Percentiles rank a stretch among this genome's conserved stretches.
Evolutionary conservation across 2,113 vertebrate genomes (phyloP).

Genomic region (Oxyura jamaicensis): DNA sequence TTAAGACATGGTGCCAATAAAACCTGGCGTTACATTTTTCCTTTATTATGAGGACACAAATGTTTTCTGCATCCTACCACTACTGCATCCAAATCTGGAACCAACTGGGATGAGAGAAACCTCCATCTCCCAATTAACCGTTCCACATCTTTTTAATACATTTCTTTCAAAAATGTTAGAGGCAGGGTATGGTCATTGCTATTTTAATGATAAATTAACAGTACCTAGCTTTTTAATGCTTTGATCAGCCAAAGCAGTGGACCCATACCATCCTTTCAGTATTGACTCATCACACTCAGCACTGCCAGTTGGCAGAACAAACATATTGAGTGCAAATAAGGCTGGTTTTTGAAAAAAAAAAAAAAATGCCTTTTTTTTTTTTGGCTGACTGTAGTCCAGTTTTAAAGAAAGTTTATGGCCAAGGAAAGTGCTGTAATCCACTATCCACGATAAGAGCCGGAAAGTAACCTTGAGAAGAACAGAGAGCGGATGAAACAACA

Average conservation of each 20-base stretch:
- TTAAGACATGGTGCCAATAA: not conserved
- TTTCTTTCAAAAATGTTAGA: not conserved
- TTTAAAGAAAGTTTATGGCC: not conserved
- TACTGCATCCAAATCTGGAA: not conserved
- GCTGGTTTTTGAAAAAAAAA: not conserved
- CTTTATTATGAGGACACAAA: not conserved
- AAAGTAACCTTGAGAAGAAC: constrained; percentile 35
- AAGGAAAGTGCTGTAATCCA: not conserved
- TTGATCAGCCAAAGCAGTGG: not conserved
- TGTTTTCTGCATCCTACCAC: not conserved
- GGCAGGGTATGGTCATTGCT: not conserved
- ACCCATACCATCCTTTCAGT: not conserved
- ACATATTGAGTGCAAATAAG: not conserved
- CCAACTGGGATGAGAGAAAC: not conserved
- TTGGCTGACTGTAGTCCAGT: not conserved
- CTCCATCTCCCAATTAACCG: not conserved
- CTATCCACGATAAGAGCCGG: not conserved
- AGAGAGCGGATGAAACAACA: not conserved
- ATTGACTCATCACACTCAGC: not conserved
- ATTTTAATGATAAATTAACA: constrained; percentile 12
- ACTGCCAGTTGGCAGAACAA: not conserved
- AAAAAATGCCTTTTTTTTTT: not conserved
- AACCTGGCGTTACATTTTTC: not conserved
- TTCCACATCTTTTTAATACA: not conserved
- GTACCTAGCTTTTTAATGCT: not conserved